phyloP scores from a whole-genome alignment of 1,140 invertebrate species.

The Drosophila chauvacae region DNA sequence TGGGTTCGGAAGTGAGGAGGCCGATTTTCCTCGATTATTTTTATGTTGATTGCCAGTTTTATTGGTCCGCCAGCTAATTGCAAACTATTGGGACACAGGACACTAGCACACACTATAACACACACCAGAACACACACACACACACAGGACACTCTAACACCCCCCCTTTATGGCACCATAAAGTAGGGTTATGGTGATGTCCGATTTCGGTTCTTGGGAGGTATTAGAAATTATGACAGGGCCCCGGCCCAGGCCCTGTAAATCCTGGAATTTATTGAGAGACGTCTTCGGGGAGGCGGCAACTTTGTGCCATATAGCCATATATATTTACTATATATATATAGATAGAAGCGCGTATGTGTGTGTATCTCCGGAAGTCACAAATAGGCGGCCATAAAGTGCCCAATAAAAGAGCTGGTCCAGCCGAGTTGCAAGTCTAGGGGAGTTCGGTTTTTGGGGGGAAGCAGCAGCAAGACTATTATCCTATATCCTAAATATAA shows the following conservation, averaged over 20 bases:
- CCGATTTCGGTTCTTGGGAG: constrained; percentile 21
- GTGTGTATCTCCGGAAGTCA: constrained; percentile 8
- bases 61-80: constrained; percentile 64
- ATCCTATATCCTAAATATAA: no score
- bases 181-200: constrained; percentile 67
- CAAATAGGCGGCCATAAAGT: constrained; percentile 67
- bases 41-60: constrained; percentile 74
- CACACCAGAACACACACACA: neutral
- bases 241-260: constrained; percentile 39
- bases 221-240: constrained; percentile 79
- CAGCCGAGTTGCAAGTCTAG: neutral
- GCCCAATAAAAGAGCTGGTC: constrained; percentile 12
- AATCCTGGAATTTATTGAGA: constrained; percentile 74
- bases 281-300: neutral
- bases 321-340: neutral
- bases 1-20: neutral
- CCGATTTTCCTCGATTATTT: constrained; percentile 70
- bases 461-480: no score
- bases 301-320: constrained; percentile 3
- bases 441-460: neutral
- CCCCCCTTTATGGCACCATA: constrained; percentile 66
- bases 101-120: neutral
- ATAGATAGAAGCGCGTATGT: neutral
- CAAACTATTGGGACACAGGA: constrained; percentile 68
- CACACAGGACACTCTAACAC: neutral